A percentile compares a stretch with the other conserved stretches of the same genome.
Conservation (phyloP, 2,888 invertebrate genomes). For the Macaria notata region DNA sequence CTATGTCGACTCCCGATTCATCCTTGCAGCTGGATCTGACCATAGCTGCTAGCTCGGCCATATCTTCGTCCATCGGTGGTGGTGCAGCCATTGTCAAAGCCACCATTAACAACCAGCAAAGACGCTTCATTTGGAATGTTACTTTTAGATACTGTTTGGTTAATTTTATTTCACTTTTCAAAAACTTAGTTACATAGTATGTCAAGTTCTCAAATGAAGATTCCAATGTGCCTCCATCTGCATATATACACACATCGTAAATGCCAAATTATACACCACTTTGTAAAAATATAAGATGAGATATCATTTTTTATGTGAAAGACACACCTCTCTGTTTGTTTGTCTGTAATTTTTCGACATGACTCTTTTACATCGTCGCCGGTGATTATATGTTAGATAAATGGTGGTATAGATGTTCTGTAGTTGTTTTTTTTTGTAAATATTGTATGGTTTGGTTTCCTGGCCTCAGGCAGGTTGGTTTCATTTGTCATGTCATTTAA, state of each 20-base stretch:
- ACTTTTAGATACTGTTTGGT: too few relatives aligned
- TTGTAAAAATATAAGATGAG: conserved; percentile 1
- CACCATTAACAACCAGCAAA: neutral
- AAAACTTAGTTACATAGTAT: too few relatives aligned
- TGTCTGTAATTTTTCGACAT: neutral
- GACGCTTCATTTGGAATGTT: conserved; percentile 1
- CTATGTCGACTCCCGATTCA: conserved; percentile 4
- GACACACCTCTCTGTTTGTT: neutral
- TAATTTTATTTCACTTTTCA: neutral
- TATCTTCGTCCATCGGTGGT: conserved; percentile 10
- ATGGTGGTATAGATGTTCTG: neutral
- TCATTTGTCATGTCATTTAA: conserved; percentile 7
- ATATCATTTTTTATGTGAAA: neutral
- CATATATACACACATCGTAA: neutral
- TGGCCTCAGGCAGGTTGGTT: conserved; percentile 5
- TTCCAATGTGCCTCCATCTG: too few relatives aligned
- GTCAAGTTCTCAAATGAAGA: too few relatives aligned
- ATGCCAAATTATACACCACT: neutral
- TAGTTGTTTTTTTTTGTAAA: conserved; percentile 4
- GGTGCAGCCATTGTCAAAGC: neutral
- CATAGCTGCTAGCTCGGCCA: conserved; percentile 9
- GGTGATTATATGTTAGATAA: conserved; percentile 3
- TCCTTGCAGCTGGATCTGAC: conserved; percentile 1
- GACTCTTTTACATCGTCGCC: neutral
- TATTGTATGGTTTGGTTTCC: conserved; percentile 9